Evolutionary conservation across 2,113 vertebrate species (phyloP), one percentile per base, ranked within the genome.

Genomic region (Ictidomys tridecemlineatus): DNA sequence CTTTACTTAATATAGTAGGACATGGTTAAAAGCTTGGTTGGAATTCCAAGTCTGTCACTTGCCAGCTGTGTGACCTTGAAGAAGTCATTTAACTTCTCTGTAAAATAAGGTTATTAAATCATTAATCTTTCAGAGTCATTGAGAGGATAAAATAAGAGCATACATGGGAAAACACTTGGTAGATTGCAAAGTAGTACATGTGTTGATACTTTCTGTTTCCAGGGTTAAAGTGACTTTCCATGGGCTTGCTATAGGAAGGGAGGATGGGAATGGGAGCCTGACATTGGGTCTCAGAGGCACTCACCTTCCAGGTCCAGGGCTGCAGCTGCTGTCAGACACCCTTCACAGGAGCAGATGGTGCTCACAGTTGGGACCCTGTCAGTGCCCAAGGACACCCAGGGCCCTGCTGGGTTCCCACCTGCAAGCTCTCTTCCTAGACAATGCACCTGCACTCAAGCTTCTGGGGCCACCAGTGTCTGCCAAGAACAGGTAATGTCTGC

Each of bases 371-470:
- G 97, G 95, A 96, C 89, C 85, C 92, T 96, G 89, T 96, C 96
- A 89, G 86, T 97, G 94, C 77, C 97, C 97, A 98, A 98, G 97
- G 98, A 98, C 96, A 96, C 97, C 91, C 67, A 85, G 89, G 56
- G 89, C 78, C 97, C 97, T 97, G 95, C 97, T 97, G 97, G 79
- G 89, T 34, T 95, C 80, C 92, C 98, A 97, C 94, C 97, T 98
- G 96, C 95, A 96, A 96, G 73, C 93, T 97, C 86, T 76, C 91
- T 96, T 97, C 90, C 95, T 96, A 96, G 97, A 97, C 94, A 96
- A 51, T 85, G 82, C 97, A 95, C 92, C 95, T 97, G 95, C 92
- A 85, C 85, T 76, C 0, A 3, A 97, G 94, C 87, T 96, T 94
- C 97, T 94, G 95, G 94, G 87, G 84, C 89, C 63, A 87, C 94